A percentile compares a stretch with the other conserved stretches of the same genome.
These are phyloP conservation scores for Saccostrea glomerata DNA, from an alignment of 1,140 invertebrate species.

Conservation along the genomic window DNA sequence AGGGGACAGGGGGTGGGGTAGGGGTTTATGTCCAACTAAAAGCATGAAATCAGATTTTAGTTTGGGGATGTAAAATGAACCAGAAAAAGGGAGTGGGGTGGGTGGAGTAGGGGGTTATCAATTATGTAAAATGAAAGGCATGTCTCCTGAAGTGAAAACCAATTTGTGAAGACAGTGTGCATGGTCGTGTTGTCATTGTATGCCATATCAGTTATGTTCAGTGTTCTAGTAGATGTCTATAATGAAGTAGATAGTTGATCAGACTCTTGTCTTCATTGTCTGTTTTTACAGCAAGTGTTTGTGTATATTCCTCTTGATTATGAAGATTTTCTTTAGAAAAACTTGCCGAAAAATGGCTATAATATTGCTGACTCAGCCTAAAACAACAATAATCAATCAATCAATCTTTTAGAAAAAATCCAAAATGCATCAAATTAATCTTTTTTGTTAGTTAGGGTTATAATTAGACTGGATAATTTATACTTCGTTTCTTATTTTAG, in stretches of 20 bases:
- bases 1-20: background rate
- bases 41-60: background rate
- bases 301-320: background rate
- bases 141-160: background rate
- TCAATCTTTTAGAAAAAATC: background rate
- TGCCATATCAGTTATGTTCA: background rate
- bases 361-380: too few species aligned
- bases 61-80: background rate
- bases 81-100: too few species aligned
- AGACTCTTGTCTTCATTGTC: background rate
- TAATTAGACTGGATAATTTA: background rate
- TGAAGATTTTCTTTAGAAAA: background rate
- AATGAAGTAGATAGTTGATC: background rate
- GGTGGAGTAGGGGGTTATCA: background rate
- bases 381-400: too few species aligned
- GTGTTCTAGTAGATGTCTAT: background rate
- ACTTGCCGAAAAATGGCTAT: background rate
- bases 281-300: background rate
- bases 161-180: background rate
- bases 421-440: too few species aligned
- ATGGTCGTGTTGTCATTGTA: slow-evolving; percentile 11
- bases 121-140: background rate
- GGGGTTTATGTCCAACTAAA: background rate
- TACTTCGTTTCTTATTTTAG: slow-evolving; percentile 55
- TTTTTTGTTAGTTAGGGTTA: too few species aligned